Conservation (phyloP, 2,113 vertebrate genomes). For the Micronycteris hirsuta region DNA sequence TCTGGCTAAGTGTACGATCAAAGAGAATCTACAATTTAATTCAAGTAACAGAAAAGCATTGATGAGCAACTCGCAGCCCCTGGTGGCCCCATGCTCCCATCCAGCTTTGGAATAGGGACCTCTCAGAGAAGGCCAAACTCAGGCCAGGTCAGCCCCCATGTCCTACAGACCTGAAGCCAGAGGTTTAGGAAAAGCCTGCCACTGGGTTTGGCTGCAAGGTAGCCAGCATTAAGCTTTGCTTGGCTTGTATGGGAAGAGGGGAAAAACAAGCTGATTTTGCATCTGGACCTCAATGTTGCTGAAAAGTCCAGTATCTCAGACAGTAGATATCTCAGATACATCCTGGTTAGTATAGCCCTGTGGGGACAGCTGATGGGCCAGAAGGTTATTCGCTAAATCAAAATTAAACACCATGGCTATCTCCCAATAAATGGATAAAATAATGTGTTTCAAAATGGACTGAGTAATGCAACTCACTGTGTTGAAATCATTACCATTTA, state of each 20-base stretch:
- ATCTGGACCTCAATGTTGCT: background rate
- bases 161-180: background rate
- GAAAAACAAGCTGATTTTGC: background rate
- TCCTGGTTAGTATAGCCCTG: background rate
- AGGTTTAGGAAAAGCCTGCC: background rate
- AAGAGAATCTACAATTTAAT: background rate
- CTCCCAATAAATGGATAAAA: constrained; percentile 21
- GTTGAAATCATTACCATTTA: background rate
- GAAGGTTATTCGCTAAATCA: background rate
- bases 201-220: background rate
- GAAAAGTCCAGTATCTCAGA: background rate
- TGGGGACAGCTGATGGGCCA: background rate
- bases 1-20: background rate
- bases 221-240: background rate
- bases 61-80: background rate
- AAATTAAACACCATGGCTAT: background rate
- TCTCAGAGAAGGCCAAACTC: background rate
- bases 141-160: background rate
- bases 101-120: background rate
- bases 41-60: background rate
- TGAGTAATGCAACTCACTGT: background rate
- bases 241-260: background rate
- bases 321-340: background rate
- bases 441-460: background rate
- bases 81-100: background rate